Evolutionary conservation across 2,113 vertebrate genomes (phyloP).

Genomic region (Chaetura pelagica): DNA sequence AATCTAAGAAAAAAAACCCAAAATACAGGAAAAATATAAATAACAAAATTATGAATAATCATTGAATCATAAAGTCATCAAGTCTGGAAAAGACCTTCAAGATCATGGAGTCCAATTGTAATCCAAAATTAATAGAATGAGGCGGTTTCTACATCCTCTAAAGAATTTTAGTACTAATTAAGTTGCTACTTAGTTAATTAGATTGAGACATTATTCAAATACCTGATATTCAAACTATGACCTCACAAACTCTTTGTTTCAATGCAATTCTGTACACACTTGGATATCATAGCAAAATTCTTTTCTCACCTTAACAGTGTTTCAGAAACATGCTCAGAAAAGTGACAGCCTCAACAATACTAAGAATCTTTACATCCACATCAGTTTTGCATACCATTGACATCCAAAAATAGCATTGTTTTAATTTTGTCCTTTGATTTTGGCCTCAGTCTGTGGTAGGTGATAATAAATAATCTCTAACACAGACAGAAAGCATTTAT

Average conservation of each 20-base stretch:
- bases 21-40: not conserved
- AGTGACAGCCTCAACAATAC: not conserved
- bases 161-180: not conserved
- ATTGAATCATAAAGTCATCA: not conserved
- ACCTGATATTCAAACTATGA: not conserved
- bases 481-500: not conserved
- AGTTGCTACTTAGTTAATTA: too few relatives aligned
- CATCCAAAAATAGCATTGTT: not conserved
- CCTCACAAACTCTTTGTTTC: not conserved
- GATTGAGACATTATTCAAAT: not conserved
- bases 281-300: not conserved
- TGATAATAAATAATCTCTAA: not conserved
- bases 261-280: not conserved
- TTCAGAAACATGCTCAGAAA: not conserved
- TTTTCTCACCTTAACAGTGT: not conserved
- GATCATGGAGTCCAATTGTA: too few relatives aligned
- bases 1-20: not conserved
- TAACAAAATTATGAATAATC: not conserved
- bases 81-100: too few relatives aligned
- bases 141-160: not conserved
- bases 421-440: not conserved
- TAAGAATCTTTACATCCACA: not conserved
- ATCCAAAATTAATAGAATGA: not conserved
- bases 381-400: not conserved
- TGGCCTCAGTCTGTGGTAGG: not conserved